Conservation (phyloP, 2,113 vertebrate species). For the Aptenodytes forsteri region DNA sequence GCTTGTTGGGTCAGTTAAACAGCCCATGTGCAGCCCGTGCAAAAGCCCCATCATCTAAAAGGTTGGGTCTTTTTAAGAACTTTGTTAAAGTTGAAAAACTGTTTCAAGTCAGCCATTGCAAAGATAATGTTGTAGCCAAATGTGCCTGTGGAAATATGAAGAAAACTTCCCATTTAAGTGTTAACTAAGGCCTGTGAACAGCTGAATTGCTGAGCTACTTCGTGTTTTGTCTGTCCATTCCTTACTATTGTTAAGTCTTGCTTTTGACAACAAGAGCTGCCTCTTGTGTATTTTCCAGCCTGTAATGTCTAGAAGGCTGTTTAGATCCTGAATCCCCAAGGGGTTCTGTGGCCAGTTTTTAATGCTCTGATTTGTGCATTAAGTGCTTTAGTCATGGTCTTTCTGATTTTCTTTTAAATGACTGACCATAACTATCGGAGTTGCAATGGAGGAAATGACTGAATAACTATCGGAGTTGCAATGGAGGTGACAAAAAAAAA, state of each 20-base stretch:
- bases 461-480: neutral
- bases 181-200: slow-evolving; percentile 27
- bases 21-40: neutral
- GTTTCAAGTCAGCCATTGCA: neutral
- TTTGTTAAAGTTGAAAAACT: neutral
- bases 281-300: slow-evolving; percentile 24
- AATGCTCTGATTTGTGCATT: slow-evolving; percentile 10
- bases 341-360: neutral
- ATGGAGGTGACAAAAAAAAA: neutral
- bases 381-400: neutral
- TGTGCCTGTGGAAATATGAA: neutral
- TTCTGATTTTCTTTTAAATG: neutral
- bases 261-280: slow-evolving; percentile 26
- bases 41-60: neutral
- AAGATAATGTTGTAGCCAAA: neutral
- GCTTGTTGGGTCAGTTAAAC: neutral
- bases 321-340: neutral
- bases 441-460: neutral
- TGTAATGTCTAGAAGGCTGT: slow-evolving; percentile 30
- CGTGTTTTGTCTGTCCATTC: slow-evolving; percentile 6
- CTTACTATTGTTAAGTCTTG: slow-evolving; percentile 2
- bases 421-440: neutral
- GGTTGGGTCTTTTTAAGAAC: neutral
- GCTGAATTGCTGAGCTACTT: slow-evolving; percentile 8
- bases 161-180: neutral